Evolutionary conservation across 2,797 vertebrate genomes (phyloP).

Genomic region (Mormyrops boulengeri): DNA sequence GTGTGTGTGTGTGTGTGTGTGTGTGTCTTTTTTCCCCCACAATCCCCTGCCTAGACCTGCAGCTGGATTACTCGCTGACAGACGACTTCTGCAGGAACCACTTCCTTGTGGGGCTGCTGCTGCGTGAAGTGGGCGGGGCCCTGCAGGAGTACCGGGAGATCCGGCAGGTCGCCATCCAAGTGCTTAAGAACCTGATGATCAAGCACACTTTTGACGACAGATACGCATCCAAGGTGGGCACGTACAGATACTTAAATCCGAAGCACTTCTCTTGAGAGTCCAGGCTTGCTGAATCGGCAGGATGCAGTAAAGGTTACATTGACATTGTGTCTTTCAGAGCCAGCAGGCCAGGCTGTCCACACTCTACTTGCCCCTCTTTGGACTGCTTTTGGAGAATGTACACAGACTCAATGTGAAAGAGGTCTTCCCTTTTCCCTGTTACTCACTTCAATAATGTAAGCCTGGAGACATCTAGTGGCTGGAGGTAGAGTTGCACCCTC

Average conservation of each 20-base stretch:
- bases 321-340: constrained; percentile 61
- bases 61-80: constrained; percentile 88
- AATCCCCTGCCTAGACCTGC: constrained; percentile 68
- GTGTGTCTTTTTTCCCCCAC: background rate
- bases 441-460: constrained; percentile 77
- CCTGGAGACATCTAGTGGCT: constrained; percentile 48
- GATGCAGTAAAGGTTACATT: background rate
- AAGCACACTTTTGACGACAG: constrained; percentile 94
- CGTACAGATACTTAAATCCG: background rate
- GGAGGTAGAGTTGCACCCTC: background rate
- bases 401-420: constrained; percentile 91
- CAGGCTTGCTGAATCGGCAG: background rate
- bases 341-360: constrained; percentile 92
- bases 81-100: constrained; percentile 98
- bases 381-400: constrained; percentile 87
- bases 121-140: constrained; percentile 82
- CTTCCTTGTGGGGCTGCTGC: constrained; percentile 87
- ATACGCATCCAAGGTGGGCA: constrained; percentile 76
- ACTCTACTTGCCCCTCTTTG: constrained; percentile 88
- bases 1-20: background rate
- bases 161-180: constrained; percentile 81
- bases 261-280: background rate
- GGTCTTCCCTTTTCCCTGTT: constrained; percentile 67
- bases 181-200: constrained; percentile 92
- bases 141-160: constrained; percentile 88